Percentiles rank a stretch among this genome's conserved stretches.
Evolutionary conservation across 1,140 invertebrate species (phyloP).

Genomic region (Eubasilissa regina): DNA sequence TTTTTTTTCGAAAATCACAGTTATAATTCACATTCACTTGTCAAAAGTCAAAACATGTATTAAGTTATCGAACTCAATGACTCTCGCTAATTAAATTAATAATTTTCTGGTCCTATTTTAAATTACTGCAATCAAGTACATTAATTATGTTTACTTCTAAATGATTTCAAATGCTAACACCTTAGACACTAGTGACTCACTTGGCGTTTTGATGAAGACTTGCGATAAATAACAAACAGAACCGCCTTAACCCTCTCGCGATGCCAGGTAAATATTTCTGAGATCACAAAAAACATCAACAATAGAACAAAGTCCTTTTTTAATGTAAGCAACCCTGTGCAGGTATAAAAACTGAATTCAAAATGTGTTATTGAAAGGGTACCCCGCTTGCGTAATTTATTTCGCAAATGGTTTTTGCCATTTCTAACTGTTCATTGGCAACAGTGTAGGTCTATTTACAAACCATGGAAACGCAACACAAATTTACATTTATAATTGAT

Average conservation of each 20-base stretch:
- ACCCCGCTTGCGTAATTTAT: slow-evolving; percentile 27
- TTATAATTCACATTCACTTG: too few relatives aligned
- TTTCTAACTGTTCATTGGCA: slow-evolving; percentile 8
- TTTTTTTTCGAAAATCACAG: too few relatives aligned
- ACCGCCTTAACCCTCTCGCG: slow-evolving; percentile 40
- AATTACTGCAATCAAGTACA: neutral
- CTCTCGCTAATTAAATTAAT: neutral
- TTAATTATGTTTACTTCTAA: too few relatives aligned
- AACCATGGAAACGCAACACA: too few relatives aligned
- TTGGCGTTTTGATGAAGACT: slow-evolving; percentile 55
- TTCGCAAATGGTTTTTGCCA: slow-evolving; percentile 11
- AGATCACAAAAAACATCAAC: slow-evolving; percentile 55
- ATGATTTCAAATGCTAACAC: slow-evolving; percentile 11
- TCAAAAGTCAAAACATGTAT: too few relatives aligned
- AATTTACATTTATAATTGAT: too few relatives aligned
- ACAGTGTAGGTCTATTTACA: neutral
- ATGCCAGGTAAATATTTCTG: slow-evolving; percentile 48
- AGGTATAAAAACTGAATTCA: slow-evolving; percentile 56
- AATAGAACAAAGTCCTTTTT: slow-evolving; percentile 55
- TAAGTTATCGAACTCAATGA: neutral
- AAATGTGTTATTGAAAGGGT: slow-evolving; percentile 50
- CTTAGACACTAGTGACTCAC: slow-evolving; percentile 47
- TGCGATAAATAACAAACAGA: slow-evolving; percentile 51
- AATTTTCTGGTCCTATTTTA: neutral
- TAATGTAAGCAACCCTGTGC: slow-evolving; percentile 45